Evolutionary conservation across 2,113 vertebrate genomes (phyloP).

Genomic region (Phocoena sinus): DNA sequence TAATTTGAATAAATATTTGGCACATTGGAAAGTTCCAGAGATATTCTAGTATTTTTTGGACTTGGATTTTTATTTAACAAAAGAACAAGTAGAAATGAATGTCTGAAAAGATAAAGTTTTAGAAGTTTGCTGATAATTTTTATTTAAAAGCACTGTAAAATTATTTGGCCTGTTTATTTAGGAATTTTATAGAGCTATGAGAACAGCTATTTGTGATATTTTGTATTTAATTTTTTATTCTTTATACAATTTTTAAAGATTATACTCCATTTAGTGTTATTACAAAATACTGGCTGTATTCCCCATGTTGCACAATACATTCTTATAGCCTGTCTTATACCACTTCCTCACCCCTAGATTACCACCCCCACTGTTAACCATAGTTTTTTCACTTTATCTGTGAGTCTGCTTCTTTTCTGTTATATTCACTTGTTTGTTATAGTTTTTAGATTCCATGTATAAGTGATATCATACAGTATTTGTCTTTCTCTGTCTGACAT

Average conservation of each 20-base stretch:
- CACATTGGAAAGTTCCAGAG: not conserved
- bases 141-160: not conserved
- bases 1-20: slow-evolving; percentile 6
- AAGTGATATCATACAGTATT: not conserved
- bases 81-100: not conserved
- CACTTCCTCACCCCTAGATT: not conserved
- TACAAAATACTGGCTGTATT: not conserved
- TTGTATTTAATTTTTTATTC: not conserved
- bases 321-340: not conserved
- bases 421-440: not conserved
- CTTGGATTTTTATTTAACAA: not conserved
- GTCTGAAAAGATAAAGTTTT: not conserved
- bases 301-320: not conserved
- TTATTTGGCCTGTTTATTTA: not conserved
- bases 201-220: not conserved
- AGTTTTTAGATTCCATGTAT: not conserved
- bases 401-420: not conserved
- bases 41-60: not conserved
- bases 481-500: not conserved
- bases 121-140: not conserved
- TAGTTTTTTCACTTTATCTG: not conserved
- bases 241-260: not conserved
- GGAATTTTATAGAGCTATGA: not conserved
- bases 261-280: not conserved
- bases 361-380: not conserved